phyloP scores from a whole-genome alignment of 2,888 invertebrate species.

The Coenonympha arcania region DNA sequence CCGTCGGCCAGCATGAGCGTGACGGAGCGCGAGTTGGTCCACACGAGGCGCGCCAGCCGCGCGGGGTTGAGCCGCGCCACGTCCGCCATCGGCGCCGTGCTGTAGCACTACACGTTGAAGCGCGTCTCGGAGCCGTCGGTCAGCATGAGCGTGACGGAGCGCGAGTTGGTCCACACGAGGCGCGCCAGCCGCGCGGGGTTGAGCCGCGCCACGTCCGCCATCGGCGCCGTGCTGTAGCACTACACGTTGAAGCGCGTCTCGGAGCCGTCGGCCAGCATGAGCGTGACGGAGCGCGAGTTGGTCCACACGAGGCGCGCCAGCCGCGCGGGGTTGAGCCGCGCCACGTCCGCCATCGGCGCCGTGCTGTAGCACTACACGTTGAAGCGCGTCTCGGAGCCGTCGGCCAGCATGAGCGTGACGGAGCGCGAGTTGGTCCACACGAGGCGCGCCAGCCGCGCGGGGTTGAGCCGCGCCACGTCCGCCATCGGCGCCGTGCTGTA shows the following conservation, averaged over 20 bases:
- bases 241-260: conserved; percentile 97
- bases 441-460: conserved; percentile 90
- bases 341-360: conserved; percentile 91
- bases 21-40: conserved; percentile 95
- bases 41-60: conserved; percentile 91
- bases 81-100: conserved; percentile 93
- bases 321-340: conserved; percentile 88
- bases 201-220: conserved; percentile 88
- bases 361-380: conserved; percentile 96
- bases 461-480: conserved; percentile 88
- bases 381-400: conserved; percentile 96
- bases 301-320: conserved; percentile 97
- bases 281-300: conserved; percentile 90
- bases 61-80: conserved; percentile 89
- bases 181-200: conserved; percentile 93
- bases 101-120: conserved; percentile 96
- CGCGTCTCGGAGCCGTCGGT: conserved; percentile 98
- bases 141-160: conserved; percentile 93
- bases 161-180: conserved; percentile 95
- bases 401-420: conserved; percentile 94
- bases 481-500: conserved; percentile 95
- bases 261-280: conserved; percentile 96
- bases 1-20: conserved; percentile 95
- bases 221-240: conserved; percentile 93
- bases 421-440: conserved; percentile 97